Evolutionary conservation across 2,797 vertebrate genomes (phyloP).

Genomic region (Neostethus bicornis): DNA sequence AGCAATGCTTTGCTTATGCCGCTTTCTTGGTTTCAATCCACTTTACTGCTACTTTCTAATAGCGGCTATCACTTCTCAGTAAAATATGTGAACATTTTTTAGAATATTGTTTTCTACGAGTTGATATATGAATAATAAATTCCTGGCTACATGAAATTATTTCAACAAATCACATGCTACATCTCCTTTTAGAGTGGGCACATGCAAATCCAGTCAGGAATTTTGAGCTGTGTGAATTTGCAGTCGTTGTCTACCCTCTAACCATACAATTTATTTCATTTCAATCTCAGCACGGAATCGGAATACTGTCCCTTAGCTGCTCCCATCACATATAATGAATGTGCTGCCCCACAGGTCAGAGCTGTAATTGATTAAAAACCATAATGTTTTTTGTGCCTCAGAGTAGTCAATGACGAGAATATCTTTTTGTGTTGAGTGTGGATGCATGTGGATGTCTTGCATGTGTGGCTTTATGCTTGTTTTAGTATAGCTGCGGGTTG

Average conservation of each 20-base stretch:
- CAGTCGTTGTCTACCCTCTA: conserved; percentile 68
- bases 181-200: conserved; percentile 46
- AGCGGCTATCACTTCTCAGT: conserved; percentile 74
- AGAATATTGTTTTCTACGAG: conserved; percentile 62
- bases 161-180: conserved; percentile 55
- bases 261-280: conserved; percentile 75
- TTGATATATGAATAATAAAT: conserved; percentile 74
- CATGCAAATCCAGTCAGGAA: conserved; percentile 69
- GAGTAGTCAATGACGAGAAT: conserved; percentile 53
- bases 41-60: conserved; percentile 78
- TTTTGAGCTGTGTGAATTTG: conserved; percentile 61
- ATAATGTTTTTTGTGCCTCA: conserved; percentile 72
- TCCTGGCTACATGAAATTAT: conserved; percentile 60
- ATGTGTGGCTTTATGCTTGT: conserved; percentile 22
- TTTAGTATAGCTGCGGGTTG: conserved; percentile 23
- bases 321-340: conserved; percentile 79
- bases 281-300: conserved; percentile 72
- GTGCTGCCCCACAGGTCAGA: conserved; percentile 77
- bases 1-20: conserved; percentile 56
- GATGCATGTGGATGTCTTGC: conserved; percentile 13
- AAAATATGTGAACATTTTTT: conserved; percentile 57
- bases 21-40: conserved; percentile 72
- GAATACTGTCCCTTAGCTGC: conserved; percentile 77
- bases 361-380: conserved; percentile 82
- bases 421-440: conserved; percentile 34